Conservation (phyloP, 2,888 invertebrate species). For the Blastobasis adustella region DNA sequence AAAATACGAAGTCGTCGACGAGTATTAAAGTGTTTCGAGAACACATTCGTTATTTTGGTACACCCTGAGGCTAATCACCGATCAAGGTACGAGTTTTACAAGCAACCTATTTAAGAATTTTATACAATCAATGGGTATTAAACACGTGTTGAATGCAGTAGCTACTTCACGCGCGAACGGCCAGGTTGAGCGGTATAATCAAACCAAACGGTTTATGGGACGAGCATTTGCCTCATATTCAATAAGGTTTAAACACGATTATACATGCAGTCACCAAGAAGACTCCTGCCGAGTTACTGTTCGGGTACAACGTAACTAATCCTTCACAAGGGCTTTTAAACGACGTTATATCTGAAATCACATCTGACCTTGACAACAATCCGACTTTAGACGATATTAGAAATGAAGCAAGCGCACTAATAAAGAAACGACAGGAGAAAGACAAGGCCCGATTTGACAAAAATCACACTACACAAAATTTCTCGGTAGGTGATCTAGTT, state of each 20-base stretch:
- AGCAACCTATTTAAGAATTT: not conserved
- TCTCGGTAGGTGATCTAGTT: constrained; percentile 3
- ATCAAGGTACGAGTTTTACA: too few relatives aligned
- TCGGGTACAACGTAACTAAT: constrained; percentile 11
- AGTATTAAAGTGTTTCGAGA: too few relatives aligned
- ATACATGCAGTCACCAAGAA: constrained; percentile 11
- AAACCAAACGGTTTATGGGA: constrained; percentile 6
- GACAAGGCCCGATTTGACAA: constrained; percentile 5
- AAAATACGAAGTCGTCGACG: not conserved
- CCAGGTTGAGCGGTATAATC: too few relatives aligned
- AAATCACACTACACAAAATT: not conserved
- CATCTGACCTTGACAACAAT: too few relatives aligned
- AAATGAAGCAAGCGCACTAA: constrained; percentile 2
- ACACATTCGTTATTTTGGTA: too few relatives aligned
- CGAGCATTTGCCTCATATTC: constrained; percentile 8
- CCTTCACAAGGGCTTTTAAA: constrained; percentile 11
- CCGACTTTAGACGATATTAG: too few relatives aligned
- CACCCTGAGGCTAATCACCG: too few relatives aligned
- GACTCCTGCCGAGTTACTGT: constrained; percentile 15
- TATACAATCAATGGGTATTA: not conserved
- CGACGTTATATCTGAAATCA: too few relatives aligned
- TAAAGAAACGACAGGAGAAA: constrained; percentile 7
- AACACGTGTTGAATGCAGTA: too few relatives aligned
- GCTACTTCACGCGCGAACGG: too few relatives aligned
- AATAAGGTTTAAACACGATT: constrained; percentile 13